Percentiles rank a stretch among this genome's conserved stretches.
Conservation (phyloP, 2,888 invertebrate species). For the Rhagonycha lutea region DNA sequence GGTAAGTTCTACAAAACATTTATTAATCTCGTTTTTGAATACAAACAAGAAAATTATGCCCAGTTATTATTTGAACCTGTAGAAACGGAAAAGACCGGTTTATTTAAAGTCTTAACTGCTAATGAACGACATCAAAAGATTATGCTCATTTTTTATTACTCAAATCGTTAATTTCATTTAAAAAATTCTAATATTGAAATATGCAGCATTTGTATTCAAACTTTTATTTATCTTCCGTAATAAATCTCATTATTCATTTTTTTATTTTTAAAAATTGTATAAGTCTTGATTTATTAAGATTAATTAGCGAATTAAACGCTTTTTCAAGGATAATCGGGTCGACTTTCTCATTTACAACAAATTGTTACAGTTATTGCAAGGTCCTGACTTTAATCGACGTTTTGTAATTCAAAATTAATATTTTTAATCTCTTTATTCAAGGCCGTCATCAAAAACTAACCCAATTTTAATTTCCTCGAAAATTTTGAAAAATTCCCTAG, state of each 20-base stretch:
- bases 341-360: not conserved
- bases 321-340: not conserved
- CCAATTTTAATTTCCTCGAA: not conserved
- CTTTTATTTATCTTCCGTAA: not conserved
- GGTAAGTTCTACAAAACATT: not conserved
- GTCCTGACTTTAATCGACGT: not conserved
- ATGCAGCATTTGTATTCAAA: not conserved
- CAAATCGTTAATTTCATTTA: not conserved
- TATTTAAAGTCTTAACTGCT: not conserved
- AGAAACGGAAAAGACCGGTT: not conserved
- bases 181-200: not conserved
- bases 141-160: not conserved
- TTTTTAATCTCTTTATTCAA: not conserved
- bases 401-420: not conserved
- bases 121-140: not conserved
- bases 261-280: not conserved
- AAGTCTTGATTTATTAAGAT: not conserved
- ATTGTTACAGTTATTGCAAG: not conserved
- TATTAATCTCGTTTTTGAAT: slow-evolving; percentile 1
- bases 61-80: not conserved
- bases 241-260: not conserved
- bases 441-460: not conserved
- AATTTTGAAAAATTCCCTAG: not conserved
- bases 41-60: not conserved
- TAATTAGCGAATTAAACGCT: not conserved